phyloP scores from a whole-genome alignment of 2,113 vertebrate genomes.

The Cyanocitta stelleri region DNA sequence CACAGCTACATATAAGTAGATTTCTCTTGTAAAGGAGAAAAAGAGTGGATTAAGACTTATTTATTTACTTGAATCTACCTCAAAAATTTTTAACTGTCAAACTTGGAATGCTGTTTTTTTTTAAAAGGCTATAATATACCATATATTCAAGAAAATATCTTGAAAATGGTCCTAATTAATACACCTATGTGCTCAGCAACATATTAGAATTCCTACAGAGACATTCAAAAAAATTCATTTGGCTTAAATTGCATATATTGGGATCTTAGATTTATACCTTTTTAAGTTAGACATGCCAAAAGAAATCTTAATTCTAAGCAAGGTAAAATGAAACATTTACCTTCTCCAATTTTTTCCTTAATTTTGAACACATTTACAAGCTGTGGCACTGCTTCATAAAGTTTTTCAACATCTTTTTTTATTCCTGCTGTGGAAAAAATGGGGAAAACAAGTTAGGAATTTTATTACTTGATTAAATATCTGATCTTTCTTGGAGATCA shows the following conservation, averaged over 20 bases:
- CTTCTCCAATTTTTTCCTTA: constrained; percentile 94
- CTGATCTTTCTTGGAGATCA: not conserved
- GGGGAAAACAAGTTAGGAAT: not conserved
- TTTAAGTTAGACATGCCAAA: not conserved
- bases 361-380: constrained; percentile 86
- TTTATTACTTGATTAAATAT: not conserved
- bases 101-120: not conserved
- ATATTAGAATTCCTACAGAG: not conserved
- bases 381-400: constrained; percentile 90
- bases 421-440: constrained; percentile 71
- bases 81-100: not conserved
- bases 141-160: not conserved
- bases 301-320: not conserved
- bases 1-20: not conserved
- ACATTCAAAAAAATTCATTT: not conserved
- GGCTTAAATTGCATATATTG: not conserved
- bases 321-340: constrained; percentile 64
- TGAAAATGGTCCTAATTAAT: not conserved
- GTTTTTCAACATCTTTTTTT: constrained; percentile 84
- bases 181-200: not conserved
- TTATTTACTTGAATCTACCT: not conserved
- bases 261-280: not conserved
- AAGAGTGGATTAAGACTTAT: not conserved
- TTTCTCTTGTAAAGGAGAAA: not conserved
- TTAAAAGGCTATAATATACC: not conserved